phyloP scores from a whole-genome alignment of 1,140 invertebrate species.

The silkworm (Bombyx mori) region DNA sequence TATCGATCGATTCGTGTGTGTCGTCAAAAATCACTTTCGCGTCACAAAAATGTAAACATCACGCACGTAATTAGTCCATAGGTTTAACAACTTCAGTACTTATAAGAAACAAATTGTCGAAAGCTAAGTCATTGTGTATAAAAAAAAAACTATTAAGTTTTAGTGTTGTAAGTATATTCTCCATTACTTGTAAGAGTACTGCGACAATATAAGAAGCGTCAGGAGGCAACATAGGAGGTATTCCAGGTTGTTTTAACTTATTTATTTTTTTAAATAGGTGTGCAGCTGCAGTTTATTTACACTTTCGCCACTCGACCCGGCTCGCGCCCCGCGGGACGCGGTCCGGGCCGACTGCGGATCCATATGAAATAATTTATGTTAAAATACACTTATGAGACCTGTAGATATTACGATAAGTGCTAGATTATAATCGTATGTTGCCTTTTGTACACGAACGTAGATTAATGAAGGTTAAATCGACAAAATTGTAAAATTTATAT shows the following conservation, averaged over 20 bases:
- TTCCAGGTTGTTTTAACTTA: conserved; percentile 60
- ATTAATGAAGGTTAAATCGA: conserved; percentile 62
- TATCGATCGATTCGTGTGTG: neutral
- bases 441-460: conserved; percentile 53
- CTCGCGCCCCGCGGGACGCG: conserved; percentile 19
- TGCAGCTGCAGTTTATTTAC: conserved; percentile 21
- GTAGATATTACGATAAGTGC: conserved; percentile 56
- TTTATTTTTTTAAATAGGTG: conserved; percentile 53
- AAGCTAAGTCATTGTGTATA: conserved; percentile 72
- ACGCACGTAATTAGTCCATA: conserved; percentile 65
- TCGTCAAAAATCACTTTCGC: conserved; percentile 13
- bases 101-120: conserved; percentile 70
- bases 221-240: conserved; percentile 60
- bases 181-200: conserved; percentile 64
- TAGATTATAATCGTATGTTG: conserved; percentile 37
- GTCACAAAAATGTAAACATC: conserved; percentile 34
- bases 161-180: conserved; percentile 65
- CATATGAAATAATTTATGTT: conserved; percentile 46
- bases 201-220: conserved; percentile 55
- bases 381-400: conserved; percentile 26
- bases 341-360: conserved; percentile 18
- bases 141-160: conserved; percentile 62
- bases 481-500: conserved; percentile 69
- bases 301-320: conserved; percentile 16
- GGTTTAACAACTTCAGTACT: conserved; percentile 63